Conservation (phyloP, 1,140 invertebrate species). For the Calosoma granatense region DNA sequence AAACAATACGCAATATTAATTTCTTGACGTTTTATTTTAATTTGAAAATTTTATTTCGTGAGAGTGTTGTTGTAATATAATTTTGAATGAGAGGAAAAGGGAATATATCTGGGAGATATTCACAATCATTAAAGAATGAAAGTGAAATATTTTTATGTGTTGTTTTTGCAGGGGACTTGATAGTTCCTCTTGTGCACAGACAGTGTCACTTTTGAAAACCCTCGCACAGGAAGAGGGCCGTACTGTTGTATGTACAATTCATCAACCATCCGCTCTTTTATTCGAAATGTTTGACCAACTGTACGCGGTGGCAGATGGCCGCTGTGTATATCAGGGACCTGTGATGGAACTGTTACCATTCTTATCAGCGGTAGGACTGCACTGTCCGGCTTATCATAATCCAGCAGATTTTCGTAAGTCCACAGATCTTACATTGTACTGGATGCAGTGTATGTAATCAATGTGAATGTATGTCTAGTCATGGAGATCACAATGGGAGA, state of each 20-base stretch:
- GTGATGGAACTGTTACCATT: conserved; percentile 69
- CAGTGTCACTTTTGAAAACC: conserved; percentile 68
- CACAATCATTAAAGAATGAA: background rate
- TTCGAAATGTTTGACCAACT: conserved; percentile 95
- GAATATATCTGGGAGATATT: no score
- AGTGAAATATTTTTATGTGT: background rate
- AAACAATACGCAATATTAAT: no score
- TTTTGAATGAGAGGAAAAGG: no score
- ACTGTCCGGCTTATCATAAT: conserved; percentile 90
- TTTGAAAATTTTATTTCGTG: no score
- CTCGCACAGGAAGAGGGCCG: conserved; percentile 71
- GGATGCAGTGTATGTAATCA: no score
- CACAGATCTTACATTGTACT: conserved; percentile 7
- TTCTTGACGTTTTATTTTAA: no score
- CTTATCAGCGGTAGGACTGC: conserved; percentile 60
- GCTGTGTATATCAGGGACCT: conserved; percentile 81
- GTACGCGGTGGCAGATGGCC: conserved; percentile 79
- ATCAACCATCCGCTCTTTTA: conserved; percentile 88
- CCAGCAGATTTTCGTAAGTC: conserved; percentile 85
- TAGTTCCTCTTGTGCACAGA: conserved; percentile 81
- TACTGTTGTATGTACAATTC: conserved; percentile 91
- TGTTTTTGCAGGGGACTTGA: conserved; percentile 70
- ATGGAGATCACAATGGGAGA: conserved; percentile 71
- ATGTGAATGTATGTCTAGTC: conserved; percentile 37
- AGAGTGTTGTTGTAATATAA: no score